phyloP scores from a whole-genome alignment of 2,113 vertebrate genomes.

The Phyllopteryx taeniolatus region DNA sequence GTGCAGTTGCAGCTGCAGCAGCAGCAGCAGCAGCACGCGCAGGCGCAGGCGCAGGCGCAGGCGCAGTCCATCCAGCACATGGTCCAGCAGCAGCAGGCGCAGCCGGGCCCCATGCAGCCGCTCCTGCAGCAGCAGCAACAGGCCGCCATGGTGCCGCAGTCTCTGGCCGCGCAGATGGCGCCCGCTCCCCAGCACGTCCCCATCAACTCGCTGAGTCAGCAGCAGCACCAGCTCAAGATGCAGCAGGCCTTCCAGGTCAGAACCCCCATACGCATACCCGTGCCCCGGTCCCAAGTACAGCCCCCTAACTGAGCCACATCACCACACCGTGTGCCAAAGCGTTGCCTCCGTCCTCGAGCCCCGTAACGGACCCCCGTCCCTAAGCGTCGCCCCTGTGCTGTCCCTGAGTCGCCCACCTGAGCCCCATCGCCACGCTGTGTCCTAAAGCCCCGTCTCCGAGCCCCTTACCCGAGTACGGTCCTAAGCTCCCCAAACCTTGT shows the following conservation, averaged over 20 bases:
- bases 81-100: constrained; percentile 72
- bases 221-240: constrained; percentile 64
- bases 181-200: constrained; percentile 55
- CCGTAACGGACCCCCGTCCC: no score
- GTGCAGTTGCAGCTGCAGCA: constrained; percentile 75
- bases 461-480: no score
- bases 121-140: constrained; percentile 63
- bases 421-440: no score
- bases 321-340: no score
- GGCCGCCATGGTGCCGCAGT: constrained; percentile 62
- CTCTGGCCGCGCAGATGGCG: constrained; percentile 62
- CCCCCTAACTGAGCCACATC: background rate
- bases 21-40: constrained; percentile 73
- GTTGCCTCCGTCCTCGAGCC: no score
- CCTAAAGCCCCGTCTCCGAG: no score
- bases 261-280: no score
- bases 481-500: no score
- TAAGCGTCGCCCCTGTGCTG: background rate
- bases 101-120: constrained; percentile 69
- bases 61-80: constrained; percentile 78
- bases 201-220: constrained; percentile 60
- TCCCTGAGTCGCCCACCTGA: no score
- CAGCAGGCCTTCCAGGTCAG: constrained; percentile 72
- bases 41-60: constrained; percentile 61
- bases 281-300: no score